Base-by-base conservation (phyloP, 2,888 invertebrate species). In the Leptarthrus brevirostris region DNA sequence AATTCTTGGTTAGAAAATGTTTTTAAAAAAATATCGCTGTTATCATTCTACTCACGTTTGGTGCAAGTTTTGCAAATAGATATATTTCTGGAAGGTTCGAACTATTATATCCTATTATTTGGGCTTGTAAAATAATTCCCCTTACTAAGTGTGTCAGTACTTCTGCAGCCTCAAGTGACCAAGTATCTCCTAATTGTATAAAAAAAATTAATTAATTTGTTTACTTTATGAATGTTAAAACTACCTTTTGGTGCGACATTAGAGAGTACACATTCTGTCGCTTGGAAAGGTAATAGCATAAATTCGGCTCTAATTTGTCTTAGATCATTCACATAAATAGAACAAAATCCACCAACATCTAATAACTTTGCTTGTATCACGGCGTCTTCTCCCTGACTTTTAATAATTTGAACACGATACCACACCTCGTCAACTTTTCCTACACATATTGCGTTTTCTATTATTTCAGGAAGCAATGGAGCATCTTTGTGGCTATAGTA, bases 281-380 rank as follows among this genome's bases (percentile, higher is more conserved):
- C 96, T 89, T 98, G 98, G 90, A 98, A 98, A 71, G 98, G 98
- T 84, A 98, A 88, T 74, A 91, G 88, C 89, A 97, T 92, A 84
- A 96, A 97, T 86, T 98, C 97, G 72, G 92, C 92, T 80, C 96
- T 90, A 79, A 99, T 97, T 87, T 98, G 97, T 82, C 95, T 91
- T 82, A 98, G 89, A 78, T 90, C 89, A 73, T 89, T 87, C 79
- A 92, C 91, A 79, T 91, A 90, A 72, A 97, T 89, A 74, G 89
- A 89, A 81, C 92, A 90, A 85, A 93, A 98, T 66, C 98, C 98
- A 61, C 99, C 99, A 81, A 95, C 96, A 87, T 99, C 99, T 66
- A 98, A 91, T 83, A 95, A 92, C 85, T 93, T 93, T 73, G 97
- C 91, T 77, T 95, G 30, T 4, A 4, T 6, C 4, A 30, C 8